Conservation (phyloP, 2,113 vertebrate genomes). For the zebrafish (Danio rerio) region DNA sequence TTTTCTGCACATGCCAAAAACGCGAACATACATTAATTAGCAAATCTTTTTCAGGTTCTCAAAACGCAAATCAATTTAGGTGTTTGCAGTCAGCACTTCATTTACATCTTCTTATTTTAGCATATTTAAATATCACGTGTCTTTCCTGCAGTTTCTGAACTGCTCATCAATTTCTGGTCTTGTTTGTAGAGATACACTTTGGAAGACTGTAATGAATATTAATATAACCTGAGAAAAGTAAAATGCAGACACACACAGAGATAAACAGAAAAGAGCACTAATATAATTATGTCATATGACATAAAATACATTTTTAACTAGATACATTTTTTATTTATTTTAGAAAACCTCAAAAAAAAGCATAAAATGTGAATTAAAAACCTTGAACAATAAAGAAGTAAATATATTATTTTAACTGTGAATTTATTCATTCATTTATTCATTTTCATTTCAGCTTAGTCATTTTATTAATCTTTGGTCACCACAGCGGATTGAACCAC, state of each 20-base stretch:
- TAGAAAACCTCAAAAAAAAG: too few relatives aligned
- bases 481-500: too few relatives aligned
- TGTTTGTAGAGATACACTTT: neutral
- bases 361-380: too few relatives aligned
- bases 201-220: neutral
- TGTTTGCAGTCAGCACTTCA: neutral
- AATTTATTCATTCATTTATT: too few relatives aligned
- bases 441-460: too few relatives aligned
- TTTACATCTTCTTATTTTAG: neutral
- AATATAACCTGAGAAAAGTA: neutral
- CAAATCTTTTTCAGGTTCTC: neutral
- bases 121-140: neutral
- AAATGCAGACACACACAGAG: neutral
- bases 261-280: neutral
- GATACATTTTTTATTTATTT: too few relatives aligned
- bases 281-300: too few relatives aligned
- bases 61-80: neutral
- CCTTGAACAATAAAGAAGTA: too few relatives aligned
- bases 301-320: too few relatives aligned
- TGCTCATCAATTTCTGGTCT: neutral
- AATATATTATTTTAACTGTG: too few relatives aligned
- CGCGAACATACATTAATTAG: neutral
- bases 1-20: too few relatives aligned
- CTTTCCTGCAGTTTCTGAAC: neutral
- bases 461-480: too few relatives aligned